A percentile compares a stretch with the other conserved stretches of the same genome.
These are phyloP conservation scores for Nomada goodeniana DNA, from an alignment of 2,888 invertebrate species.

Conservation along the genomic window DNA sequence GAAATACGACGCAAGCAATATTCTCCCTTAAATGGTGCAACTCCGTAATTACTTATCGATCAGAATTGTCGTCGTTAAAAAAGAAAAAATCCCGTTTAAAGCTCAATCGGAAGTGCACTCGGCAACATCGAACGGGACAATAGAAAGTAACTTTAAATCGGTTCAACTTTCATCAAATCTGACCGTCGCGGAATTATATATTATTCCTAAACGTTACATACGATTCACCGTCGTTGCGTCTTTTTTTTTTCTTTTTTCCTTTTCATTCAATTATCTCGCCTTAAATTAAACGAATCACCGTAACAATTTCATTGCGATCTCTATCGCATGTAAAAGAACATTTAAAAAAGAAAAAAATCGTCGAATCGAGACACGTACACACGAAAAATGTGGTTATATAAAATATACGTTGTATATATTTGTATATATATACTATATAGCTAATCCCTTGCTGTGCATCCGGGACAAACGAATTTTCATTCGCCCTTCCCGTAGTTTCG, in stretches of 20 bases:
- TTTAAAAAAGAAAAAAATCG: constrained; percentile 18
- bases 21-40: background rate
- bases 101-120: constrained; percentile 7
- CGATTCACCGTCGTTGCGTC: constrained; percentile 30
- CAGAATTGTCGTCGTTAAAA: background rate
- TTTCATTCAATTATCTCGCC: background rate
- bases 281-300: constrained; percentile 37
- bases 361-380: constrained; percentile 40
- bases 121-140: constrained; percentile 20
- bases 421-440: background rate
- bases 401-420: constrained; percentile 38
- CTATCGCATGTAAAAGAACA: constrained; percentile 9
- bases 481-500: constrained; percentile 15
- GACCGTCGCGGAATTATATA: constrained; percentile 38
- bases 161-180: constrained; percentile 8
- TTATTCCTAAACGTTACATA: constrained; percentile 36
- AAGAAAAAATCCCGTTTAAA: background rate
- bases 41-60: background rate
- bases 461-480: constrained; percentile 1
- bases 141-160: background rate
- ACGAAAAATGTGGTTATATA: constrained; percentile 48
- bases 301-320: background rate
- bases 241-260: background rate
- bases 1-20: constrained; percentile 18
- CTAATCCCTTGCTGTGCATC: constrained; percentile 6